These are phyloP conservation scores for Coleophora deauratella DNA, from an alignment of 2,888 invertebrate genomes.

Conservation along the genomic window DNA sequence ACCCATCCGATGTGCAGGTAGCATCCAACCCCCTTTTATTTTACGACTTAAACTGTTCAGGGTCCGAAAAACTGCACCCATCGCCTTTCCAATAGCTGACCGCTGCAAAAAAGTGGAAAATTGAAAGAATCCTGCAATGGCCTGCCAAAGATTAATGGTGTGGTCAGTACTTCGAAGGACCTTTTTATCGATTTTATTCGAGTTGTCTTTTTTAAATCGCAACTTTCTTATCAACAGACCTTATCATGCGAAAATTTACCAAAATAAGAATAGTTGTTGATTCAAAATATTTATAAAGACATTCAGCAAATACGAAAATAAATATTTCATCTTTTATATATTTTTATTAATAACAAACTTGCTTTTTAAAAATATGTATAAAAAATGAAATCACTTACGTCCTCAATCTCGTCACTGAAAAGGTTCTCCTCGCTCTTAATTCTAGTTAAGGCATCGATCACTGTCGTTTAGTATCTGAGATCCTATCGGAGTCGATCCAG, in stretches of 20 bases:
- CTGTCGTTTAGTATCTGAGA: conserved; percentile 43
- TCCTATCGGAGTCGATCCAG: conserved; percentile 38
- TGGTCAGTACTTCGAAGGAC: conserved; percentile 2
- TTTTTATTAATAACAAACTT: too few species aligned
- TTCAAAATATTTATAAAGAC: too few species aligned
- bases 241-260: too few species aligned
- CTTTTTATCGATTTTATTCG: background rate
- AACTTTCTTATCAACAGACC: too few species aligned
- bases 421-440: conserved; percentile 17
- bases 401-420: too few species aligned
- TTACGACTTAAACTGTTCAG: conserved; percentile 70
- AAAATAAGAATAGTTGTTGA: too few species aligned
- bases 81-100: conserved; percentile 42
- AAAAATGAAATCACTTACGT: too few species aligned
- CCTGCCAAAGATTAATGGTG: conserved; percentile 44
- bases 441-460: conserved; percentile 44
- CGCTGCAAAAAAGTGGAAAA: conserved; percentile 30
- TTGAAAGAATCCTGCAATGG: conserved; percentile 37
- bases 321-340: too few species aligned
- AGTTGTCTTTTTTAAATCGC: too few species aligned
- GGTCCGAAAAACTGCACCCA: conserved; percentile 50
- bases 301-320: too few species aligned
- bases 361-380: background rate
- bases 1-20: conserved; percentile 29
- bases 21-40: conserved; percentile 53